A percentile compares a stretch with the other conserved stretches of the same genome.
These are phyloP conservation scores for Epistrophe eligans DNA, from an alignment of 2,888 invertebrate species.

Conservation along the genomic window DNA sequence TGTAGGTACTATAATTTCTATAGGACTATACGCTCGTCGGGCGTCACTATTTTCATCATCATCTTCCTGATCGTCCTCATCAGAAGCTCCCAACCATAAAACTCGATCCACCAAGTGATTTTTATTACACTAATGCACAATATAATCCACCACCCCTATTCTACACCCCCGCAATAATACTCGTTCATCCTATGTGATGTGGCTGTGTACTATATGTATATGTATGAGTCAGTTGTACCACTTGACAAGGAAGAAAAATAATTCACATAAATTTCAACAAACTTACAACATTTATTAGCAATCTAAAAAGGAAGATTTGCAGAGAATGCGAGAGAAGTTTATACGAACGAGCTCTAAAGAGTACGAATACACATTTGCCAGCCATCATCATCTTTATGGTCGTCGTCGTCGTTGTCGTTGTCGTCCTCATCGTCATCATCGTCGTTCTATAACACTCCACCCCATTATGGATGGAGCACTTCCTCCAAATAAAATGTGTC, in stretches of 20 bases:
- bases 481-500: slow-evolving; percentile 61
- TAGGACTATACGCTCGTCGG: neutral
- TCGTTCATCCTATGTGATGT: neutral
- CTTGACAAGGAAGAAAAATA: slow-evolving; percentile 71
- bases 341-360: slow-evolving; percentile 24
- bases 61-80: slow-evolving; percentile 23
- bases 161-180: slow-evolving; percentile 6
- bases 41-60: slow-evolving; percentile 5
- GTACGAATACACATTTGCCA: slow-evolving; percentile 64
- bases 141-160: slow-evolving; percentile 55
- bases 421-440: neutral
- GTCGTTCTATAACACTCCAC: neutral
- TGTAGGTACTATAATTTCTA: neutral
- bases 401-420: slow-evolving; percentile 12
- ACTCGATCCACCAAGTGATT: slow-evolving; percentile 72
- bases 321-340: slow-evolving; percentile 37
- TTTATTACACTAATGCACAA: slow-evolving; percentile 76
- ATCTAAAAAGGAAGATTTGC: slow-evolving; percentile 74
- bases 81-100: slow-evolving; percentile 69
- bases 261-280: slow-evolving; percentile 75
- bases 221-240: slow-evolving; percentile 10
- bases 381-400: slow-evolving; percentile 49
- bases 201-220: neutral
- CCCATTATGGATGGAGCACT: slow-evolving; percentile 6
- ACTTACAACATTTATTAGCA: slow-evolving; percentile 76